Base-by-base conservation (phyloP, 2,797 vertebrate species). In the Pangasius macronema region DNA sequence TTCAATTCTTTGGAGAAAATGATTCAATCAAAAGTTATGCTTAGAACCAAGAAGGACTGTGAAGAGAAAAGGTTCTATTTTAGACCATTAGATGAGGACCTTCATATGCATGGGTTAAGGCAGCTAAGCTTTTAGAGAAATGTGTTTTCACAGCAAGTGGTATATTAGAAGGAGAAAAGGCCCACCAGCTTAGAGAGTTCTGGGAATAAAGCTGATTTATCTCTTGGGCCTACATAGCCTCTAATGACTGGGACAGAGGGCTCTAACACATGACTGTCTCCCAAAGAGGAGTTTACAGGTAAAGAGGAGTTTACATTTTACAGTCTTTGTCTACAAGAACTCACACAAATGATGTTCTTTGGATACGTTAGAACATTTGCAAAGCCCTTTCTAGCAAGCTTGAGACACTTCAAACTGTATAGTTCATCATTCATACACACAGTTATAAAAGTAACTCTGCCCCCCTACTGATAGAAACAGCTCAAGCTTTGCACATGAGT, bases 121-220 rank as follows among this genome's bases (percentile, higher is more conserved):
- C 46, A 53, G n/a, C 27, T 30, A 51, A 76, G 27, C 11, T 16
- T 81, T 11, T 3, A 42, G 22, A n/a, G 16, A 63, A n/a, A 5
- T 82, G 57, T 16, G 57, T 46, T 61, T 81, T 63, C 57, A 46
- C 24, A 82, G 6, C 36, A 63, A 46, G 13, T 16, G 24, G 13
- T 1, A 46, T 82, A 63, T 63, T 82, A 63, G 57, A 3, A 14
- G 0, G 36, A 82, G 79, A 46, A 63, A 63, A 18, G 3, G 14
- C 3, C 79, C 57, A 63, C 14, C 36, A 61, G 57, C 36, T 63
- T 30, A 61, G 57, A n/a, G 57, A 46, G 22, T n/a, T 59, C 33
- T 80, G 77, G 4, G 7, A 82, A 82, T 82, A 63, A 61, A 82
- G 57, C 36, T 63, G 57, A 46, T 82, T 46, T 42, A 61, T 82